A percentile compares a stretch with the other conserved stretches of the same genome.
Conservation (phyloP, 2,113 vertebrate species). For the Crocuta crocuta region DNA sequence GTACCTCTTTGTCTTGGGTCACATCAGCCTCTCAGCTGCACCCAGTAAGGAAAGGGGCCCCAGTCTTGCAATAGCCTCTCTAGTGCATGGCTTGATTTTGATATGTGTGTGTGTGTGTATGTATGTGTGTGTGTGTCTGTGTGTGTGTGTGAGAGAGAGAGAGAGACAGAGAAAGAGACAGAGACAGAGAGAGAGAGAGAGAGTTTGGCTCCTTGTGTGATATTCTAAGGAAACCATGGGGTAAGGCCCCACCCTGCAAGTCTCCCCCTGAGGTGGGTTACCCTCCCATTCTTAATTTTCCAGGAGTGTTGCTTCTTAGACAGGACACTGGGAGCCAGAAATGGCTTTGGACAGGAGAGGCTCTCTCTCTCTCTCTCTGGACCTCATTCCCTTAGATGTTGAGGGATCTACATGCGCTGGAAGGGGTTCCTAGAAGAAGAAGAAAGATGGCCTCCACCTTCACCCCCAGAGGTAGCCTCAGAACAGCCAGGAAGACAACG, state of each 20-base stretch:
- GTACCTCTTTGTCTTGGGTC: neutral
- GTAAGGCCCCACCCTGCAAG: neutral
- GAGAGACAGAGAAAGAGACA: too few species aligned
- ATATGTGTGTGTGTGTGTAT: neutral
- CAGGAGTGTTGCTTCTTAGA: neutral
- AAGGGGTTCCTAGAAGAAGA: neutral
- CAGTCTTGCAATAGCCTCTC: neutral
- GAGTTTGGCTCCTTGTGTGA: neutral
- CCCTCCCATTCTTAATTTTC: neutral
- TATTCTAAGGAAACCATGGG: neutral
- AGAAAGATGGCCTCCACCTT: neutral
- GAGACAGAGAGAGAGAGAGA: too few species aligned
- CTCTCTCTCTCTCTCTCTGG: fast-evolving
- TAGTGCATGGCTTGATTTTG: neutral
- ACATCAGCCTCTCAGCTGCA: neutral
- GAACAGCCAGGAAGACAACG: neutral
- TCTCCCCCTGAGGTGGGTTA: neutral
- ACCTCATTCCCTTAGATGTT: neutral
- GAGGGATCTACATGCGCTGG: neutral
- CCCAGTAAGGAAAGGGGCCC: neutral
- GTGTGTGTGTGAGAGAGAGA: too few species aligned
- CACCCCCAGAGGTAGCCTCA: neutral
- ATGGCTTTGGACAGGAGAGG: neutral
- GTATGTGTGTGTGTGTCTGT: too few species aligned
- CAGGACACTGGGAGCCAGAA: neutral